These are phyloP conservation scores for Aselliscus stoliczkanus DNA, from an alignment of 2,797 vertebrate genomes.

Conservation along the genomic window DNA sequence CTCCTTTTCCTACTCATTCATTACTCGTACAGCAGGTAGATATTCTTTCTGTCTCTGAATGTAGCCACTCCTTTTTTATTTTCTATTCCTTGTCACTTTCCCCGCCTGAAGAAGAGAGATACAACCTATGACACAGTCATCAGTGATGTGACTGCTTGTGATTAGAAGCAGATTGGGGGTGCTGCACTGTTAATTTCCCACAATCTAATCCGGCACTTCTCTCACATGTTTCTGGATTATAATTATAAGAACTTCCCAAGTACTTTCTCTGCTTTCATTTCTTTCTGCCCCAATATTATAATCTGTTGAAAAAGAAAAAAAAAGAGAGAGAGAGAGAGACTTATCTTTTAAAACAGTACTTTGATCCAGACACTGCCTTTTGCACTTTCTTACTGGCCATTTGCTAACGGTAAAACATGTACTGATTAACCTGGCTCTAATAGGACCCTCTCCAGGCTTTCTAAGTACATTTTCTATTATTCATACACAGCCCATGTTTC, in stretches of 20 bases:
- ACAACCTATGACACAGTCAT: neutral
- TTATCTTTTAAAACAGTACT: neutral
- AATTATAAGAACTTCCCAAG: neutral
- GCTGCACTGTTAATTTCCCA: rapidly evolving
- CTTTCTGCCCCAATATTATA: neutral
- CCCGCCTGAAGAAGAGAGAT: neutral
- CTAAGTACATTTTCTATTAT: neutral
- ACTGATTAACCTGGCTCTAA: neutral
- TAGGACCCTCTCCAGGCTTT: neutral
- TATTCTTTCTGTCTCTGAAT: neutral
- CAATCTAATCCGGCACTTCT: neutral
- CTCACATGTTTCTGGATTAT: neutral
- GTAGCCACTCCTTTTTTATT: neutral
- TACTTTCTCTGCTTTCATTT: neutral
- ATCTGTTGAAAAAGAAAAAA: neutral
- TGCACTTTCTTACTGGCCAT: neutral
- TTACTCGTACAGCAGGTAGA: neutral
- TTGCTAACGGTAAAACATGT: neutral
- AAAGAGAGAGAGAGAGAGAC: no score
- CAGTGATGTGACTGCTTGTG: rapidly evolving
- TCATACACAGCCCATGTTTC: no score
- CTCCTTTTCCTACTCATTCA: neutral
- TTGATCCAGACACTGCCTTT: neutral
- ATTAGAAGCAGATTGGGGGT: neutral
- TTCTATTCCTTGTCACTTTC: neutral